phyloP scores from a whole-genome alignment of 2,888 invertebrate genomes.

The Protophormia terraenovae region DNA sequence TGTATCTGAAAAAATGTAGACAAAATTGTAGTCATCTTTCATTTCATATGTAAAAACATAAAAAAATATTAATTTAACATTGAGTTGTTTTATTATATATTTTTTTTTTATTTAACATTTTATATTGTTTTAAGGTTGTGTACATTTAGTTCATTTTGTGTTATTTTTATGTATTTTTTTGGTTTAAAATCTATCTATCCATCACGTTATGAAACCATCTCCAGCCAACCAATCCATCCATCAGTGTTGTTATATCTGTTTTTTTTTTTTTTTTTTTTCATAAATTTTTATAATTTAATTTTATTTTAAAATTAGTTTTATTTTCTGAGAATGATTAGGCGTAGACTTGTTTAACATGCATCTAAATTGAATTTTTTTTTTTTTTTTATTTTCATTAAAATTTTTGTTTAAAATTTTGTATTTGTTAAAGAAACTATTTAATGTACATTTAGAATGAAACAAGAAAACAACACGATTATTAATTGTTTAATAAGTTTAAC shows the following conservation, averaged over 20 bases:
- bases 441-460: neutral
- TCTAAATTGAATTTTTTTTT: conserved; percentile 62
- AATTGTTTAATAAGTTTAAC: conserved; percentile 46
- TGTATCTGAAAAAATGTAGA: conserved; percentile 28
- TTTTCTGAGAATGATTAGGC: conserved; percentile 42
- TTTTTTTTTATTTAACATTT: conserved; percentile 35
- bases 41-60: conserved; percentile 41
- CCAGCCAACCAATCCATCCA: conserved; percentile 35
- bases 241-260: conserved; percentile 41
- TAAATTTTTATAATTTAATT: conserved; percentile 14
- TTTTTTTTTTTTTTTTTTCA: neutral
- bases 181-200: conserved; percentile 23
- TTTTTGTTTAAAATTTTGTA: conserved; percentile 21
- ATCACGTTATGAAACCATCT: conserved; percentile 42
- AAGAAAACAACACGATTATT: conserved; percentile 39
- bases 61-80: conserved; percentile 57
- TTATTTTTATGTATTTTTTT: conserved; percentile 7
- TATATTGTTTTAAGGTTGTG: conserved; percentile 36
- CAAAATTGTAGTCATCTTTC: conserved; percentile 46
- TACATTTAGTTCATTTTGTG: conserved; percentile 41
- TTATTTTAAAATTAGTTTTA: neutral
- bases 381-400: conserved; percentile 43
- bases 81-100: conserved; percentile 31
- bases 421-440: conserved; percentile 27
- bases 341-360: conserved; percentile 65